Conservation (phyloP, 2,888 invertebrate genomes). For the Microctonus hyperodae region DNA sequence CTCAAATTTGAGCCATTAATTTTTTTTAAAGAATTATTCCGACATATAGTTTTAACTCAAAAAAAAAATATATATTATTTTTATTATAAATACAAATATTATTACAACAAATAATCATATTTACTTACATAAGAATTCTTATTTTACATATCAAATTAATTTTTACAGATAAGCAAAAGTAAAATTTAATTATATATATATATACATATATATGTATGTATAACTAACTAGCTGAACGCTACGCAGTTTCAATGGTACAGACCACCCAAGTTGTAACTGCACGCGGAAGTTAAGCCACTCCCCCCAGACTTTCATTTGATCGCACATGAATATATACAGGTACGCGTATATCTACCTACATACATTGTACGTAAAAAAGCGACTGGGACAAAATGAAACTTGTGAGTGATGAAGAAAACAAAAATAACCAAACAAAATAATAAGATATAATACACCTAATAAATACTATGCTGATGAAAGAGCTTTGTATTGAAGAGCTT, state of each 20-base stretch:
- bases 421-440: too few relatives aligned
- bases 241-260: constrained; percentile 30
- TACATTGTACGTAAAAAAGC: constrained; percentile 28
- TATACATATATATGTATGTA: neutral
- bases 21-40: too few relatives aligned
- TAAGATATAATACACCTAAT: too few relatives aligned
- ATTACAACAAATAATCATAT: too few relatives aligned
- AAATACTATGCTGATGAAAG: too few relatives aligned
- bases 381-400: neutral
- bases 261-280: constrained; percentile 50
- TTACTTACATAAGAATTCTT: too few relatives aligned
- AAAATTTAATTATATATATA: neutral
- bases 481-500: too few relatives aligned
- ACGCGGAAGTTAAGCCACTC: constrained; percentile 52
- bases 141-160: too few relatives aligned
- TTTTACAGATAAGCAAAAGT: neutral
- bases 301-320: constrained; percentile 24
- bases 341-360: constrained; percentile 15
- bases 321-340: neutral
- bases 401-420: neutral
- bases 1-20: too few relatives aligned
- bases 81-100: too few relatives aligned
- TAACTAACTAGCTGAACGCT: neutral
- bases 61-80: too few relatives aligned
- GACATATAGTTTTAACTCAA: too few relatives aligned